Conservation (phyloP, 2,113 vertebrate genomes). For the Tachysurus fulvidraco region DNA sequence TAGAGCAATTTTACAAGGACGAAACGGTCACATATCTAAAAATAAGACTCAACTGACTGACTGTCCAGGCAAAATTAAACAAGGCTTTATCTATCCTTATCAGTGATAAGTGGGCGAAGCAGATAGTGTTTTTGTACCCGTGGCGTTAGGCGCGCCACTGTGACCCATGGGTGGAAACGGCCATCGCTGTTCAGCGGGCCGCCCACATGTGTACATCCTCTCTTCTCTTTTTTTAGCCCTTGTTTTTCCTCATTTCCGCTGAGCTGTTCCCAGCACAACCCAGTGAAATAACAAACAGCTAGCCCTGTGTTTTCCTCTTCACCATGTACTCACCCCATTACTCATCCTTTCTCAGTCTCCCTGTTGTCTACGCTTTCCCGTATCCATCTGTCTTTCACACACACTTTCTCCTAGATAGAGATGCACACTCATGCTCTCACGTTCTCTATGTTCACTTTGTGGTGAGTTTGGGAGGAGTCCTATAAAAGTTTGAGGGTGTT, state of each 20-base stretch:
- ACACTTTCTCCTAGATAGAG: not conserved
- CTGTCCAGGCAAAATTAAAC: not conserved
- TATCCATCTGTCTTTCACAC: slow-evolving; percentile 5
- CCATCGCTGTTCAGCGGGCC: slow-evolving; percentile 30
- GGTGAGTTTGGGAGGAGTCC: slow-evolving; percentile 25
- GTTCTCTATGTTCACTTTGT: slow-evolving; percentile 17
- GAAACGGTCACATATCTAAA: slow-evolving; percentile 12
- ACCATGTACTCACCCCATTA: slow-evolving; percentile 23
- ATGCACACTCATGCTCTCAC: not conserved
- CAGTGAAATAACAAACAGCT: slow-evolving; percentile 53
- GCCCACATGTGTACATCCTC: slow-evolving; percentile 52
- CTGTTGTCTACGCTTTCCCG: slow-evolving; percentile 19
- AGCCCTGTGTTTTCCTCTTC: slow-evolving; percentile 39
- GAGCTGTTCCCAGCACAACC: slow-evolving; percentile 55
- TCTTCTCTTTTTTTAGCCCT: slow-evolving; percentile 46
- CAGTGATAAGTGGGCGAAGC: slow-evolving; percentile 34
- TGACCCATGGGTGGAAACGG: slow-evolving; percentile 44
- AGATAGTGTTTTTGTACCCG: slow-evolving; percentile 38
- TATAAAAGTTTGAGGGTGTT: slow-evolving; percentile 24
- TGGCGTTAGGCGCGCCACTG: not conserved
- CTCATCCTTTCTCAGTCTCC: not conserved
- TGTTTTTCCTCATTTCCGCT: slow-evolving; percentile 52
- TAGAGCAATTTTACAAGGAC: not conserved
- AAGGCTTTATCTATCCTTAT: slow-evolving; percentile 41
- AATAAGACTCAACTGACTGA: slow-evolving; percentile 30